Evolutionary conservation across 2,888 invertebrate genomes (phyloP).

Genomic region (Sphinx pinastri): DNA sequence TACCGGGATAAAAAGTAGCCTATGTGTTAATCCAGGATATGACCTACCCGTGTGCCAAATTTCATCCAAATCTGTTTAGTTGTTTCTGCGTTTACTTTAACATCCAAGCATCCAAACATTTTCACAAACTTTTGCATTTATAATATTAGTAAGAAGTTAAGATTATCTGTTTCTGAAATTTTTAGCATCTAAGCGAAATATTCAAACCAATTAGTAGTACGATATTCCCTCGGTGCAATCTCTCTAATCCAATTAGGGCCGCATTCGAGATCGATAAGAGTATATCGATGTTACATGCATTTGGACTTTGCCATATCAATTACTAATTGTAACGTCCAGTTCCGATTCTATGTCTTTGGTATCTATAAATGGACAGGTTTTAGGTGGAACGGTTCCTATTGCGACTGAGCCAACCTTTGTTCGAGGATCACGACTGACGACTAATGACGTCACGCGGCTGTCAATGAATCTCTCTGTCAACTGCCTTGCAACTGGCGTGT

Average conservation of each 20-base stretch:
- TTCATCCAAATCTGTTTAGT: no score
- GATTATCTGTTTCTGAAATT: no score
- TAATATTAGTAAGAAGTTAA: no score
- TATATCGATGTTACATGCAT: neutral
- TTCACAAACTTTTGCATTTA: no score
- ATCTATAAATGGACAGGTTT: conserved; percentile 11
- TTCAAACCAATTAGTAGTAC: neutral
- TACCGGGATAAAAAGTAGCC: no score
- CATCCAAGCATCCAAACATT: no score
- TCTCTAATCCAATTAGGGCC: neutral
- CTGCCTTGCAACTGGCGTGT: conserved; percentile 2
- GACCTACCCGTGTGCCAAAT: no score
- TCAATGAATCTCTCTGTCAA: neutral
- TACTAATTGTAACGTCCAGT: neutral
- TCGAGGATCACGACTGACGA: neutral
- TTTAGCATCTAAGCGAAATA: no score
- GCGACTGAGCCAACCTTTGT: neutral
- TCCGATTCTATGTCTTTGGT: neutral
- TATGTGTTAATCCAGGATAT: no score
- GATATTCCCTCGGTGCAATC: neutral
- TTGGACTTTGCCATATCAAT: conserved; percentile 5
- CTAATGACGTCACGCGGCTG: neutral
- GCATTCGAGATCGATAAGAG: neutral
- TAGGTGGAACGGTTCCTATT: neutral
- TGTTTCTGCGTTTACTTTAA: no score